These are phyloP conservation scores for Babylonia areolata DNA, from an alignment of 1,140 invertebrate genomes.

Conservation along the genomic window DNA sequence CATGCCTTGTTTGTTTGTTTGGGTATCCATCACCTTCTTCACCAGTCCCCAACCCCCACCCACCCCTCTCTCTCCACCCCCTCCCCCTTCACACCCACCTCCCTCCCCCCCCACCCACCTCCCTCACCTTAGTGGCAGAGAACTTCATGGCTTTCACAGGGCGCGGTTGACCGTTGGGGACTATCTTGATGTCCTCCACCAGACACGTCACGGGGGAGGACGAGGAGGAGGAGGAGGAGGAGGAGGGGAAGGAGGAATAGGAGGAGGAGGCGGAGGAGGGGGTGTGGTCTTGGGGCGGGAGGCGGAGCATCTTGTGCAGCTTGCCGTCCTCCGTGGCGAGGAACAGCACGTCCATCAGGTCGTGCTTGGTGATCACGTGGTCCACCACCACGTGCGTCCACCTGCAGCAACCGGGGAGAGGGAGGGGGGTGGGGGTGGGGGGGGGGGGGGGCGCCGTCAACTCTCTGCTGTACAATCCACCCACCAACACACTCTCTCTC, in stretches of 20 bases:
- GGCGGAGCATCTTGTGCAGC: constrained; percentile 89
- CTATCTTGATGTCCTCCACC: constrained; percentile 88
- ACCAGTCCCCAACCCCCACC: not conserved
- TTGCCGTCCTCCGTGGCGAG: constrained; percentile 85
- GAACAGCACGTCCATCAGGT: constrained; percentile 78
- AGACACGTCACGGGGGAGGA: constrained; percentile 82
- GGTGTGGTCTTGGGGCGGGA: constrained; percentile 80
- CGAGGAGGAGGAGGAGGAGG: too few relatives aligned
- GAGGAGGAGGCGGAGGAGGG: constrained; percentile 80
- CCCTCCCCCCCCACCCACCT: not conserved
- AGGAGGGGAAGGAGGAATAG: too few relatives aligned
- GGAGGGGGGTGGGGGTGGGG: too few relatives aligned
- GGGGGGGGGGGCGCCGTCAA: too few relatives aligned
- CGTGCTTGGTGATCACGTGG: constrained; percentile 82
- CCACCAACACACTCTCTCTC: too few relatives aligned
- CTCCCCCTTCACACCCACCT: not conserved
- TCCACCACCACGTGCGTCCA: constrained; percentile 89
- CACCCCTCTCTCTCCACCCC: not conserved
- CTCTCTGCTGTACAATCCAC: too few relatives aligned
- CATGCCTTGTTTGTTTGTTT: not conserved
- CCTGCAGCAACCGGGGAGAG: constrained; percentile 56
- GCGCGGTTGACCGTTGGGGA: constrained; percentile 77
- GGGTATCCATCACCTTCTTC: not conserved
- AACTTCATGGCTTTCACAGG: constrained; percentile 85
- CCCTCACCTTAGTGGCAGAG: constrained; percentile 84